Percentiles rank a stretch among this genome's conserved stretches.
These are phyloP conservation scores for Dasyurus viverrinus DNA, from an alignment of 2,113 vertebrate genomes.

Conservation along the genomic window DNA sequence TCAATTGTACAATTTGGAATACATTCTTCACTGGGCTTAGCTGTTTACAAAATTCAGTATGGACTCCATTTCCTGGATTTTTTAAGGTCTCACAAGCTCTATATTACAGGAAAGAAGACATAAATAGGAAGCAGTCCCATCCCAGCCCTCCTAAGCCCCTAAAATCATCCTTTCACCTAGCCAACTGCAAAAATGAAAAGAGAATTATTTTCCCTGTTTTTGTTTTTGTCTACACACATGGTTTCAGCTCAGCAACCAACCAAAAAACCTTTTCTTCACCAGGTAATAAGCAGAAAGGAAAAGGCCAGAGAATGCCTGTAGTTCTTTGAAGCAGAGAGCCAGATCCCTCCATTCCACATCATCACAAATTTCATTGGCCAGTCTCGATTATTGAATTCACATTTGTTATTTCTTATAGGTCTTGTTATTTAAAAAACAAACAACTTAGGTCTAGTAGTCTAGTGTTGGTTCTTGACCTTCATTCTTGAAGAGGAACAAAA, in stretches of 20 bases:
- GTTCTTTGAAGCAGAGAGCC: background rate
- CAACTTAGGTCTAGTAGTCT: background rate
- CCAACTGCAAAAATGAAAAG: background rate
- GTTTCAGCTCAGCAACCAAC: background rate
- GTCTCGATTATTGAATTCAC: background rate
- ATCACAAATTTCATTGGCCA: background rate
- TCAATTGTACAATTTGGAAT: background rate
- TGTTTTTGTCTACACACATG: background rate
- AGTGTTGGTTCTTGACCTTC: background rate
- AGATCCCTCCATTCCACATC: background rate
- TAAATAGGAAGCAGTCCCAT: background rate
- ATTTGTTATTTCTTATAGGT: background rate
- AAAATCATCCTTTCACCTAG: background rate
- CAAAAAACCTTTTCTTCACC: background rate
- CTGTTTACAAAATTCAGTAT: background rate
- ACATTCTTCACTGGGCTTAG: background rate
- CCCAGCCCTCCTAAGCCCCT: background rate
- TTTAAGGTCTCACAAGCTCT: background rate
- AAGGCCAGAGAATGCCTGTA: background rate
- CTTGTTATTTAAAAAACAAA: background rate
- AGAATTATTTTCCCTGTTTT: background rate
- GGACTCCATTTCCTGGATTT: background rate
- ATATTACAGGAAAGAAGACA: background rate
- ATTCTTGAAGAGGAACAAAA: background rate
- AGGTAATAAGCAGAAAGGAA: background rate